Conservation (phyloP, 2,113 vertebrate genomes). For the Pitta sordida region DNA sequence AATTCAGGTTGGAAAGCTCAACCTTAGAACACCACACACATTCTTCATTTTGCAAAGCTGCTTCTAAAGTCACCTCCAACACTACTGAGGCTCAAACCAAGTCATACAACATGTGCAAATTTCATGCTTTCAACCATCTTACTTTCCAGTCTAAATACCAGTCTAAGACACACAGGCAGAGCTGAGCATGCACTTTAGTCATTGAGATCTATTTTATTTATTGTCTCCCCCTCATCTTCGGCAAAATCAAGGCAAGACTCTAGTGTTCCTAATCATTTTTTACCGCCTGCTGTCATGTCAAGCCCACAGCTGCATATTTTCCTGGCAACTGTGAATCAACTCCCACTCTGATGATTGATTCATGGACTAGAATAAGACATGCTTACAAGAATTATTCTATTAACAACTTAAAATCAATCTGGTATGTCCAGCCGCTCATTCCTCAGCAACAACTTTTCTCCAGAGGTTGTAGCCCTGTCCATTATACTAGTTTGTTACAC, state of each 20-base stretch:
- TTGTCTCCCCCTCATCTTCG: not conserved
- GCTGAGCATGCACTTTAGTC: not conserved
- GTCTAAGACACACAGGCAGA: not conserved
- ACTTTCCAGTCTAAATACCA: not conserved
- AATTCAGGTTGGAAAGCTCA: not conserved
- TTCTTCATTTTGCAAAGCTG: not conserved
- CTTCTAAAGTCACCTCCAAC: not conserved
- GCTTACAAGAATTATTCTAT: not conserved
- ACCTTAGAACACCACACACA: not conserved
- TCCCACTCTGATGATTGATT: conserved; percentile 18
- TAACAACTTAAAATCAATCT: not conserved
- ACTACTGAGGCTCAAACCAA: not conserved
- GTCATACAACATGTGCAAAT: not conserved
- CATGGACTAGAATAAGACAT: not conserved
- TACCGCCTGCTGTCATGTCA: not conserved
- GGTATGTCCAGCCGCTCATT: not conserved
- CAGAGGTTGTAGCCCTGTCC: not conserved
- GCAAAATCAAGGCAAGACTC: not conserved
- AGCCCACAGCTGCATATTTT: conserved; percentile 22
- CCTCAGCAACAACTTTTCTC: not conserved
- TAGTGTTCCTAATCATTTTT: not conserved
- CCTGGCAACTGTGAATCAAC: conserved; percentile 8
- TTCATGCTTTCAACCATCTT: not conserved
- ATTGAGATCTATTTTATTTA: not conserved
- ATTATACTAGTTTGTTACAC: not conserved